Base-by-base conservation (phyloP, 2,113 vertebrate species). In the Hassar affinis region DNA sequence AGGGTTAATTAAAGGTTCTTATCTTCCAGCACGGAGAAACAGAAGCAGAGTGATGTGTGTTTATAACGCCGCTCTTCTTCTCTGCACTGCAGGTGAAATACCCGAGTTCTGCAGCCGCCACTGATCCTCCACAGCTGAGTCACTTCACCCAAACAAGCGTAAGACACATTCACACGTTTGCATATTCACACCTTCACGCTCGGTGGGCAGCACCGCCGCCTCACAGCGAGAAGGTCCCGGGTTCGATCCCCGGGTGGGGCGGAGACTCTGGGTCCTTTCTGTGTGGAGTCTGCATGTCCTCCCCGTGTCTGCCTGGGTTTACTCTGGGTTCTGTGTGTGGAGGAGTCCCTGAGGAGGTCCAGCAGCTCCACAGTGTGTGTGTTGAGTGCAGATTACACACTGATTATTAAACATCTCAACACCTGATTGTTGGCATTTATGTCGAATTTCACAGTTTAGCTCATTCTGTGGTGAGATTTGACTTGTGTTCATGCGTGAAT, bases 81-180 rank as follows among this genome's bases (percentile, higher is more conserved):
- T 52, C 22, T 76, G 8, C 38, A 30, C 42, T 75, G 54, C 35
- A 86, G 85, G 49, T 76, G 62, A n/a, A 66, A 57, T 52, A 62
- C 71, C 66, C 27, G 83, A 45, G 59, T 57, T 17, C 81, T 69
- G 59, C 33, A 68, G 81, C 79, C 52, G 25, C 66, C 6, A 56
- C 45, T 78, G 54, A 54, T 15, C 22, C 33, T 1, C 18, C 52
- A 38, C 64, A 3, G 33, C 64, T 68, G 30, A 1, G 4, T 71
- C 80, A 11, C 69, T 74, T 17, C 66, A 47, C 54, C 80, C 79
- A n/a, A 42, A 14, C 66, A 64, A n/a, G 6, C 4, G 79, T 81
- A 20, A 71, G 79, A 35, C 30, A 0, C 33, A 0, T 69, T 2
- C 66, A 17, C 18, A 18, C 62, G 1, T 3, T 18, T 6, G 18